phyloP scores from a whole-genome alignment of 2,888 invertebrate genomes.

The Cephus pygmeus region DNA sequence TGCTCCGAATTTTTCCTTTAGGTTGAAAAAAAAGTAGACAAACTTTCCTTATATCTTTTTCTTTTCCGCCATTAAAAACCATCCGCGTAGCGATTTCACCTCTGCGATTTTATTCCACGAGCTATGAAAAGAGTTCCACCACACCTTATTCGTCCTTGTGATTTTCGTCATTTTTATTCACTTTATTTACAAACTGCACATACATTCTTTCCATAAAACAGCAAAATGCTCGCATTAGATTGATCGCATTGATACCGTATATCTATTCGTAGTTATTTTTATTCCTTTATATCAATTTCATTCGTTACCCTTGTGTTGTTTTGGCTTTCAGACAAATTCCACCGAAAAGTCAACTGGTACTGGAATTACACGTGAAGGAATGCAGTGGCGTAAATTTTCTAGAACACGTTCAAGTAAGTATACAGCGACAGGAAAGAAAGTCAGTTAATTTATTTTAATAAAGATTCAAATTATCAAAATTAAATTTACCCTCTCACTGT shows the following conservation, averaged over 20 bases:
- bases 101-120: neutral
- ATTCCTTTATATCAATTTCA: neutral
- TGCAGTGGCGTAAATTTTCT: conserved; percentile 91
- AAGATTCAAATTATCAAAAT: neutral
- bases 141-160: neutral
- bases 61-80: neutral
- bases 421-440: neutral
- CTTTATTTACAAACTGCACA: neutral
- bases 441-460: neutral
- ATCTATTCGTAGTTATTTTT: neutral
- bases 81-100: neutral
- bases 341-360: conserved; percentile 77
- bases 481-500: neutral
- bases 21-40: neutral
- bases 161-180: neutral
- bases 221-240: neutral
- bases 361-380: conserved; percentile 81
- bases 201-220: neutral
- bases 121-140: neutral
- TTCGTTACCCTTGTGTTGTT: conserved; percentile 2
- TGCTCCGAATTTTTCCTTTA: neutral
- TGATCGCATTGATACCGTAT: neutral
- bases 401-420: conserved; percentile 89
- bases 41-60: neutral
- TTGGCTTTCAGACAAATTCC: conserved; percentile 74